Conservation (phyloP, 2,888 invertebrate species). For the Rhingia campestris region DNA sequence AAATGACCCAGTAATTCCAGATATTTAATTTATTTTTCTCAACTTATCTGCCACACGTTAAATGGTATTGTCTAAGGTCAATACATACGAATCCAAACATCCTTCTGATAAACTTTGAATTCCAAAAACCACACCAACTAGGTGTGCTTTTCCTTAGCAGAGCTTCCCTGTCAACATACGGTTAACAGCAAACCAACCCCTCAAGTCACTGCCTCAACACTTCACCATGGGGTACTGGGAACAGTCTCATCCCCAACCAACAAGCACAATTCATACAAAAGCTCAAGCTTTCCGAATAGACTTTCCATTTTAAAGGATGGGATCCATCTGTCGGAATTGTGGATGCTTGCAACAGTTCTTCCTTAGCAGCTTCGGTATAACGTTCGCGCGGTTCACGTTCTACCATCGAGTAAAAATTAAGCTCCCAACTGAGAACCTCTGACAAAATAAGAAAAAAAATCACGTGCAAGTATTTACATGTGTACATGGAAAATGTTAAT, state of each 20-base stretch:
- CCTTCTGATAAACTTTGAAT: no score
- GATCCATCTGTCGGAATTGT: slow-evolving; percentile 29
- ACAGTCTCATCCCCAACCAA: slow-evolving; percentile 42
- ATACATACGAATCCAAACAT: no score
- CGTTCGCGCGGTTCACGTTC: slow-evolving; percentile 5
- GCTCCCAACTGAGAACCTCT: not conserved
- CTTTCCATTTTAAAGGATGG: not conserved
- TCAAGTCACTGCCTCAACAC: not conserved
- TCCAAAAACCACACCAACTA: not conserved
- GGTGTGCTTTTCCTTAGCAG: slow-evolving; percentile 2
- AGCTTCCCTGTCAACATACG: not conserved
- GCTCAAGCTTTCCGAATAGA: slow-evolving; percentile 54
- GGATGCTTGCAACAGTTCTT: slow-evolving; percentile 59
- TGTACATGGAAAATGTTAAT: no score
- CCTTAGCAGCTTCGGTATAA: slow-evolving; percentile 27
- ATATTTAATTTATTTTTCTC: no score
- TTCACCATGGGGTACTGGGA: slow-evolving; percentile 56
- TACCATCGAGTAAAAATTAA: no score
- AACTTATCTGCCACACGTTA: no score
- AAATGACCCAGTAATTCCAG: no score
- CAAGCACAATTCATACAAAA: not conserved
- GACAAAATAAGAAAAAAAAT: not conserved
- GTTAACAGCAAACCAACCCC: slow-evolving; percentile 29
- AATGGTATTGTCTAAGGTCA: no score
- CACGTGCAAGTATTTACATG: not conserved